Evolutionary conservation across 1,140 invertebrate genomes (phyloP).

Genomic region (Drosophila triauraria): DNA sequence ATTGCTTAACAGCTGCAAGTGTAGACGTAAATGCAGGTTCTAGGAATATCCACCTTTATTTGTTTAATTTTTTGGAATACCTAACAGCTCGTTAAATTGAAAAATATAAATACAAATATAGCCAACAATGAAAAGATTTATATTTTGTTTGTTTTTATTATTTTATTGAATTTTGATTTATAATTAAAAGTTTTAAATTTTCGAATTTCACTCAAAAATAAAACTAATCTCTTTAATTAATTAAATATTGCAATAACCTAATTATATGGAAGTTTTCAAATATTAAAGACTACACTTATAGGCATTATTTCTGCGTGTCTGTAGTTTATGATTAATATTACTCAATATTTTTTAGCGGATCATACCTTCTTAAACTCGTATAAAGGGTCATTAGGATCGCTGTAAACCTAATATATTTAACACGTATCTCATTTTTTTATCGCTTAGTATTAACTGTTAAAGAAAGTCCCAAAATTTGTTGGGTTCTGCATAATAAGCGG

Average conservation of each 20-base stretch:
- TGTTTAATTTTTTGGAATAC: background rate
- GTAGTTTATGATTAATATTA: no score
- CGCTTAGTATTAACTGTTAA: conserved; percentile 18
- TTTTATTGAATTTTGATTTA: background rate
- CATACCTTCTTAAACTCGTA: no score
- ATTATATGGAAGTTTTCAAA: no score
- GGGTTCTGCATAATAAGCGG: conserved; percentile 40
- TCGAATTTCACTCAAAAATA: no score
- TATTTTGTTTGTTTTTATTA: background rate
- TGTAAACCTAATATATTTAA: background rate
- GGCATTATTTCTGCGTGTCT: no score
- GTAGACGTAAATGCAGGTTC: background rate
- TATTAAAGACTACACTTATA: no score
- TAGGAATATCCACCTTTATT: background rate
- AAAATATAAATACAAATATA: background rate
- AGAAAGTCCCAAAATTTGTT: conserved; percentile 21
- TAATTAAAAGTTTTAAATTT: no score
- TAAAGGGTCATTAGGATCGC: background rate
- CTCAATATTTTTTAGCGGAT: no score
- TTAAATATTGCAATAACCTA: no score
- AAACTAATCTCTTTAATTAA: no score
- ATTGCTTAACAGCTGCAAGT: conserved; percentile 1
- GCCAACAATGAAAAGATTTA: background rate
- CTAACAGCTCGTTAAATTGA: background rate
- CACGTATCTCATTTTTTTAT: background rate